These are phyloP conservation scores for Pterophyllum scalare DNA, from an alignment of 2,113 vertebrate genomes.

Conservation along the genomic window DNA sequence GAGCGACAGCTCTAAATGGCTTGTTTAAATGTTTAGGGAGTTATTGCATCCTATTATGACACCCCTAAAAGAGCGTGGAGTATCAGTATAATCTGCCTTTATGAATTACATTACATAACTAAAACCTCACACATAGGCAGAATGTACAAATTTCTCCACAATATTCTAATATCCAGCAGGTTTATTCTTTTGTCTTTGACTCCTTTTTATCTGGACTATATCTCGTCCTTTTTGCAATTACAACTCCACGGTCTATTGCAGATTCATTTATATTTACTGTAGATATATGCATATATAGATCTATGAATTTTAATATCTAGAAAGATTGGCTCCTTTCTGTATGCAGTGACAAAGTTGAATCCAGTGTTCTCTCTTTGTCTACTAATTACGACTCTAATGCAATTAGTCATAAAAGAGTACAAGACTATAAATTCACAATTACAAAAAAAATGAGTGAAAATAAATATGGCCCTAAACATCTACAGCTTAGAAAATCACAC, in stretches of 20 bases:
- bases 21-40: neutral
- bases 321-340: neutral
- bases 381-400: neutral
- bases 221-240: neutral
- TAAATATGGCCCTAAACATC: neutral
- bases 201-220: neutral
- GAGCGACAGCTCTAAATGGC: slow-evolving; percentile 4
- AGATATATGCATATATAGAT: neutral
- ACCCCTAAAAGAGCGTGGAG: neutral
- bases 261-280: neutral
- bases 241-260: neutral
- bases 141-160: neutral
- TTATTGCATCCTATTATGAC: slow-evolving; percentile 28
- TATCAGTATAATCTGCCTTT: neutral
- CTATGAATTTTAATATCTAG: neutral
- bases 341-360: neutral
- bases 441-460: neutral
- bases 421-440: neutral
- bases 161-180: neutral
- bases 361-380: neutral
- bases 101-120: neutral
- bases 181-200: neutral
- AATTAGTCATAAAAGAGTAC: neutral
- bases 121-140: neutral
- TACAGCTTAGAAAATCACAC: neutral